Conservation (phyloP, 2,113 vertebrate genomes). For the Brachypteracias leptosomus region DNA sequence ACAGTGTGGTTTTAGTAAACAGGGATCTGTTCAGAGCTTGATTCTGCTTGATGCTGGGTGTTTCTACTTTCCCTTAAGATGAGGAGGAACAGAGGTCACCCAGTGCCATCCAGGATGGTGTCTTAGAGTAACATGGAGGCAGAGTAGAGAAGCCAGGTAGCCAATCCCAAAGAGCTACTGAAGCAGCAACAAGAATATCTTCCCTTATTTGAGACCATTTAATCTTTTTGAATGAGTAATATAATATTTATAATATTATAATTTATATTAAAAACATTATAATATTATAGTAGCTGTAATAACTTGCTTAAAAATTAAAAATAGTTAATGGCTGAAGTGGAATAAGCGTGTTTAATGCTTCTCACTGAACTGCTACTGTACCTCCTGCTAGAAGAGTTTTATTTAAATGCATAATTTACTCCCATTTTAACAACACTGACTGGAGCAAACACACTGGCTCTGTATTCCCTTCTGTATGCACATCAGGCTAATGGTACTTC, state of each 20-base stretch:
- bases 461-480: not conserved
- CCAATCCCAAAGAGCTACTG: not conserved
- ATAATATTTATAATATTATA: conserved; percentile 67
- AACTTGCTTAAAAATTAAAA: conserved; percentile 71
- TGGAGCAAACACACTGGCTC: not conserved
- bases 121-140: not conserved
- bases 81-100: not conserved
- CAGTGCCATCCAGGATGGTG: not conserved
- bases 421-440: not conserved
- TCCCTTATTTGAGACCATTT: conserved; percentile 43
- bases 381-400: conserved; percentile 4
- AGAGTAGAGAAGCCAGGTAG: not conserved
- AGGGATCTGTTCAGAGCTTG: not conserved
- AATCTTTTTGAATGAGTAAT: conserved; percentile 63
- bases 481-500: not conserved
- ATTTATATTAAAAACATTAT: conserved; percentile 36
- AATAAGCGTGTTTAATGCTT: conserved; percentile 41
- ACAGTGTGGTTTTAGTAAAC: not conserved
- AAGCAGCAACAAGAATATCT: conserved; percentile 14
- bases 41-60: not conserved
- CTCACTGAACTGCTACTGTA: conserved; percentile 7
- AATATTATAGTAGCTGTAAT: conserved; percentile 64
- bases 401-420: not conserved
- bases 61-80: not conserved
- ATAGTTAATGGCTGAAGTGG: conserved; percentile 42